Conservation (phyloP, 2,888 invertebrate genomes). For the Idaea aversata region DNA sequence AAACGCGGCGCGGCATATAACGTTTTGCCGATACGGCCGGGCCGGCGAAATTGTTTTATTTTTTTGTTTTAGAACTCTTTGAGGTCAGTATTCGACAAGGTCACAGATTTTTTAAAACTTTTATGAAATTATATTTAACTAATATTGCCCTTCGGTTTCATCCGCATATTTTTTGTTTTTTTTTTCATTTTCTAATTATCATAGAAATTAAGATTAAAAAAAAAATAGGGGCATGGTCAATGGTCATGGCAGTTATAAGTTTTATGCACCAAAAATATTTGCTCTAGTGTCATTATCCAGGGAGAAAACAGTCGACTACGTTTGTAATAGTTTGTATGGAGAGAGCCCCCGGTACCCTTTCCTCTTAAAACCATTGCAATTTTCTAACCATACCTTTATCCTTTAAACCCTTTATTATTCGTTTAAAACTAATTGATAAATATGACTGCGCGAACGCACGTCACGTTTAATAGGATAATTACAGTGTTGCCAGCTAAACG, state of each 20-base stretch:
- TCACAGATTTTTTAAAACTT: not conserved
- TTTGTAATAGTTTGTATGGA: no score
- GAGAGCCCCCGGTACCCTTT: no score
- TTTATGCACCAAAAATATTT: no score
- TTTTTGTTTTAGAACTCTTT: not conserved
- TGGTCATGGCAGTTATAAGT: no score
- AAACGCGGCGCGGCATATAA: constrained; percentile 16
- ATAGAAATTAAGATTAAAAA: no score
- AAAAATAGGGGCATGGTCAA: no score
- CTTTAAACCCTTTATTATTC: not conserved
- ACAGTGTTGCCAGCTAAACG: not conserved
- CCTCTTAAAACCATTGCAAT: not conserved
- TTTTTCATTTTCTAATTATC: no score
- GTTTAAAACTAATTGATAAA: not conserved
- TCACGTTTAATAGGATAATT: constrained; percentile 7
- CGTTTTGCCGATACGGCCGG: constrained; percentile 12
- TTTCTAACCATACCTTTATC: not conserved
- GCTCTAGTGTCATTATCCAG: no score
- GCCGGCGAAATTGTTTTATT: constrained; percentile 12
- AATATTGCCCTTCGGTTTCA: no score
- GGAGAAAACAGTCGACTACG: no score
- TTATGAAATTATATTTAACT: no score
- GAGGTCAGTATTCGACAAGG: not conserved
- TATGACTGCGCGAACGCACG: not conserved
- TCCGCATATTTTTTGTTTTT: no score